Evolutionary conservation across 2,888 invertebrate genomes (phyloP).

Genomic region (Drosophila borborema): DNA sequence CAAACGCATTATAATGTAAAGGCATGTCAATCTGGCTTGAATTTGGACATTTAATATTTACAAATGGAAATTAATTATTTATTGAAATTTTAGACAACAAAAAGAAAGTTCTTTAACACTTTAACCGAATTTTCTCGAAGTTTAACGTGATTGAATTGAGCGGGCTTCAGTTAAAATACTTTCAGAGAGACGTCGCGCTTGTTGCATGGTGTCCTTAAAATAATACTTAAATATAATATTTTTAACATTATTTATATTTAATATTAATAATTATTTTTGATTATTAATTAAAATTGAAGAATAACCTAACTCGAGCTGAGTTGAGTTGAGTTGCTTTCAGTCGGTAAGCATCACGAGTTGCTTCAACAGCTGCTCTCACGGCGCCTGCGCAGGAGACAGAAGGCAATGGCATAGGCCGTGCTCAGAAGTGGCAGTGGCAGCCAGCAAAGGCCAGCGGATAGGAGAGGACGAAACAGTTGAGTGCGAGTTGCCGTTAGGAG

Average conservation of each 20-base stretch:
- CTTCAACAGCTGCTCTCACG: constrained; percentile 15
- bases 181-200: background rate
- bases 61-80: background rate
- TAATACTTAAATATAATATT: background rate
- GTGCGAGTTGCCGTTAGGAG: constrained; percentile 68
- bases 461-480: constrained; percentile 54
- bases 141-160: background rate
- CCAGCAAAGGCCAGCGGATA: constrained; percentile 40
- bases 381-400: constrained; percentile 50
- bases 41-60: background rate
- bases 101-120: background rate
- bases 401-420: constrained; percentile 32
- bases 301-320: background rate
- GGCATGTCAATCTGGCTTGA: background rate
- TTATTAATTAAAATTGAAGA: background rate
- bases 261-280: background rate
- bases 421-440: constrained; percentile 27
- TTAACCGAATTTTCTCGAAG: background rate
- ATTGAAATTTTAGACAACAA: background rate
- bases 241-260: no score
- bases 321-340: background rate
- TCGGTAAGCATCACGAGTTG: constrained; percentile 6
- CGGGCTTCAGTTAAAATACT: background rate
- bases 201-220: background rate
- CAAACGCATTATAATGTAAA: background rate